A percentile compares a stretch with the other conserved stretches of the same genome.
Evolutionary conservation across 35 echinoderm and acorn worm species (phyloP).

Genomic region (Amphiura filiformis): DNA sequence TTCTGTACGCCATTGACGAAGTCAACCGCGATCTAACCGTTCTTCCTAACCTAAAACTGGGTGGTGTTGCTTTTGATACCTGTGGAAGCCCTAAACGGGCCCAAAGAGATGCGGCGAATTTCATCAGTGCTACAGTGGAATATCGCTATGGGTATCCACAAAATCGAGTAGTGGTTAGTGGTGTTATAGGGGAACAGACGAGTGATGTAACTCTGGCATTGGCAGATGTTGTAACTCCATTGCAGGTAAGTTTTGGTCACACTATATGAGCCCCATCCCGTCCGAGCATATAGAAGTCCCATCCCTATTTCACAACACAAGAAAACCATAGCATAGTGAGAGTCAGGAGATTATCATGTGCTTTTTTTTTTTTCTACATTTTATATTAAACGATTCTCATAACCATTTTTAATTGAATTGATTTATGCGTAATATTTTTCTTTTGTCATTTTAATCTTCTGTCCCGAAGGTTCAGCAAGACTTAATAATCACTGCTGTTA

Average conservation of each 20-base stretch:
- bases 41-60: slow-evolving; percentile 64
- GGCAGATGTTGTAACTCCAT: slow-evolving; percentile 55
- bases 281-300: no score
- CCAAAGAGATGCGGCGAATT: slow-evolving; percentile 66
- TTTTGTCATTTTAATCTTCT: no score
- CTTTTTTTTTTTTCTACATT: no score
- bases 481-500: no score
- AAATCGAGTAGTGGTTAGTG: slow-evolving; percentile 49
- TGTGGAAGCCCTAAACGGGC: slow-evolving; percentile 72
- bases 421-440: no score
- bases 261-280: no score
- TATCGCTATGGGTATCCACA: slow-evolving; percentile 70
- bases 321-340: no score
- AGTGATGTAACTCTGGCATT: slow-evolving; percentile 72
- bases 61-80: slow-evolving; percentile 83
- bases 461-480: no score
- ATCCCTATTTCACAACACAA: no score
- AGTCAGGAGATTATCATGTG: no score
- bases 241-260: slow-evolving; percentile 35
- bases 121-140: slow-evolving; percentile 69
- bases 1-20: slow-evolving; percentile 72
- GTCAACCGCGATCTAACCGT: slow-evolving; percentile 63
- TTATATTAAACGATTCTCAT: no score
- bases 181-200: slow-evolving; percentile 82
- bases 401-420: no score